Evolutionary conservation across 2,113 vertebrate species (phyloP).

Genomic region (Hyaena hyaena): DNA sequence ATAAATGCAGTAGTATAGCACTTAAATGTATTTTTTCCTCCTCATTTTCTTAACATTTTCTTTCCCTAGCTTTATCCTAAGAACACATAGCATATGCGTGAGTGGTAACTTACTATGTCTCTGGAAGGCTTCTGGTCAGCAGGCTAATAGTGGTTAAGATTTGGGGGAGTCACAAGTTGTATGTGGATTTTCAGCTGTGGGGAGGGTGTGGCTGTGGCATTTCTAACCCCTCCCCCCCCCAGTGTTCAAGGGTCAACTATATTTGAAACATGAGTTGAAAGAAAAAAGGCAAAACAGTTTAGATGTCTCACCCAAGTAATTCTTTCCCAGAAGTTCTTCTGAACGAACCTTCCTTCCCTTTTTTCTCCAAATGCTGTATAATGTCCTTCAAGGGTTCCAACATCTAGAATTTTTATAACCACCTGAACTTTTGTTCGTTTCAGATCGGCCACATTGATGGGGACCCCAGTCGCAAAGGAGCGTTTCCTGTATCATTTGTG

Average conservation of each 20-base stretch:
- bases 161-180: background rate
- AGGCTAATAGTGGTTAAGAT: background rate
- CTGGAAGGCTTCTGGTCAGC: background rate
- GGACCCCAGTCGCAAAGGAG: constrained; percentile 92
- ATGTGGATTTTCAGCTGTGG: background rate
- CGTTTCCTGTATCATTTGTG: constrained; percentile 96
- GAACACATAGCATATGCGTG: background rate
- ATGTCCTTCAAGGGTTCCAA: background rate
- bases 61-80: background rate
- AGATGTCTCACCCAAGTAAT: background rate
- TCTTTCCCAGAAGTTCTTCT: background rate
- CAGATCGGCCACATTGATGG: constrained; percentile 96
- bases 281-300: fast-evolving
- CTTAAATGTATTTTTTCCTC: background rate
- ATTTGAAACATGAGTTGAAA: no score
- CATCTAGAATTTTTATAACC: background rate
- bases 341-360: background rate
- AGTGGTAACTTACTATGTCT: background rate
- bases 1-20: background rate
- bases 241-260: background rate
- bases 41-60: background rate
- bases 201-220: background rate
- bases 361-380: background rate
- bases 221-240: background rate
- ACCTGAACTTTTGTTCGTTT: constrained; percentile 48